Base-by-base conservation (phyloP, 2,797 vertebrate species). In the Perodicticus potto region DNA sequence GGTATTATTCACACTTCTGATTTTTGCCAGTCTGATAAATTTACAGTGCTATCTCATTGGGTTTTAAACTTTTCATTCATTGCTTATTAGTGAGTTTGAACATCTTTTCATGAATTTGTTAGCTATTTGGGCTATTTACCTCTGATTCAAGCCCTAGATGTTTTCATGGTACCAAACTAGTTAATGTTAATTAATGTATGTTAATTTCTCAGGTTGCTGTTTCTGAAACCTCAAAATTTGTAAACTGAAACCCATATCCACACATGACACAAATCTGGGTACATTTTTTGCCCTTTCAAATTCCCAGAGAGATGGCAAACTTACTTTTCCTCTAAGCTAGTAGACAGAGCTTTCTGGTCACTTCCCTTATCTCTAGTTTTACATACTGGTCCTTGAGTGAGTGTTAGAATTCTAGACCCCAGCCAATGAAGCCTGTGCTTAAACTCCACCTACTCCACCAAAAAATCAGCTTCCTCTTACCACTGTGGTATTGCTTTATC, bases 11-110 rank as follows among this genome's bases (percentile, higher is more conserved):
- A 89, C 7, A 32, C 65, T 84, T 73, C 23, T 65, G 72, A 80
- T n/a, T 55, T 83, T 14, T 65, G 37, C 9, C 59, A 76, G 91
- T 89, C 76, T 83, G 34, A 55, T 61, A 16, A 25, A 13, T 86
- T 20, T 40, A 37, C 16, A 89, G 32, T 67, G n/a, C 40, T 49
- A 49, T n/a, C 53, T 73, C 29, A 27, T 5, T 72, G 29, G 9
- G 65, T 77, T 91, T 72, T 23, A 55, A 59, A 34, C 80, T 49
- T 94, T 93, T 73, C 55, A 89, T 88, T 93, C 29, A 91, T 87
- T 81, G 61, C 91, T 65, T 88, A 37, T 23, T 59, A 82, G n/a
- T 73, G 29, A 95, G 45, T 90, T 61, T 34, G 77, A 87, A 27
- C 40, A 84, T 84, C 45, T 82, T 94, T 86, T 93, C 63, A 85